Evolutionary conservation across 1,140 invertebrate species (phyloP).

Genomic region (Idris sp.): DNA sequence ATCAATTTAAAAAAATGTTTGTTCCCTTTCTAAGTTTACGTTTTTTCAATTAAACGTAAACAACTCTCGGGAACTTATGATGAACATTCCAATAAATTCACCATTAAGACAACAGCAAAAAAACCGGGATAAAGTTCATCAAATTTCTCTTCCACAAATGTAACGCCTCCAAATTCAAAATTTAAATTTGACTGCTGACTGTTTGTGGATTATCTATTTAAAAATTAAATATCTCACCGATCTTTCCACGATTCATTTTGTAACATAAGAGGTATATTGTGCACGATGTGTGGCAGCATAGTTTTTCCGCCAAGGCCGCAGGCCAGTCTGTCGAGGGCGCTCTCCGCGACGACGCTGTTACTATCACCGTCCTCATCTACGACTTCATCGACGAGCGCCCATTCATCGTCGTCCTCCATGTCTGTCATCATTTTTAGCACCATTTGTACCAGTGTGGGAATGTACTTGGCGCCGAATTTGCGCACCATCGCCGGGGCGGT

Average conservation of each 20-base stretch:
- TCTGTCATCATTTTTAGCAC: constrained; percentile 98
- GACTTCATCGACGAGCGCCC: constrained; percentile 84
- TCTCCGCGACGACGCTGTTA: constrained; percentile 96
- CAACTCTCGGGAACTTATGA: constrained; percentile 67
- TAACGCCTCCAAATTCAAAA: constrained; percentile 67
- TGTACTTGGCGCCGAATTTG: constrained; percentile 90
- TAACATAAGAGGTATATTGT: constrained; percentile 92
- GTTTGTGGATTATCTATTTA: constrained; percentile 59
- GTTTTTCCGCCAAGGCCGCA: constrained; percentile 97
- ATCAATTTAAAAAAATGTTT: constrained; percentile 52
- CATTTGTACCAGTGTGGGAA: constrained; percentile 87
- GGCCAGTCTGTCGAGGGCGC: constrained; percentile 95
- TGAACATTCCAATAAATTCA: constrained; percentile 50
- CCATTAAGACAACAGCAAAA: constrained; percentile 66
- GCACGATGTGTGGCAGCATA: constrained; percentile 92
- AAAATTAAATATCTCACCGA: constrained; percentile 67
- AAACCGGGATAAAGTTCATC: constrained; percentile 37
- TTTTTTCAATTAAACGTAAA: constrained; percentile 33
- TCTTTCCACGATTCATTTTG: constrained; percentile 89
- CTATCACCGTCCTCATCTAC: constrained; percentile 88
- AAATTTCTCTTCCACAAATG: constrained; percentile 71
- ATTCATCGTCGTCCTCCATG: constrained; percentile 93
- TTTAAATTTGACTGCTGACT: constrained; percentile 69
- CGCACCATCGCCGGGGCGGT: constrained; percentile 96
- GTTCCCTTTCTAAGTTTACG: constrained; percentile 62